Evolutionary conservation across 2,113 vertebrate species (phyloP).

Genomic region (Gnathonemus longibarbis): DNA sequence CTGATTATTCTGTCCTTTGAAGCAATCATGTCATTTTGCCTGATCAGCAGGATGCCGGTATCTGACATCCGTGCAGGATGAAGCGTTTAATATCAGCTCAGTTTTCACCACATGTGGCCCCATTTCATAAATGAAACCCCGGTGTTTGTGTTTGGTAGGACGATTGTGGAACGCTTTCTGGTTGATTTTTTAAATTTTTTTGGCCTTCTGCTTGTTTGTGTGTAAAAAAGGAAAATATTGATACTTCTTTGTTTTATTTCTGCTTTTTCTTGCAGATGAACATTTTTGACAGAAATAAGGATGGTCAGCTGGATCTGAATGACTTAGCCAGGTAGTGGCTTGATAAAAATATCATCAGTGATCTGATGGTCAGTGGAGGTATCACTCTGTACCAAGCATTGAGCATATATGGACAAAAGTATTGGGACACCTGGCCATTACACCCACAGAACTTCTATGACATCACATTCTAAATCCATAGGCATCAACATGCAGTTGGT

Average conservation of each 20-base stretch:
- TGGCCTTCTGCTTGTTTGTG: not conserved
- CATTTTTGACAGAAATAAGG: conserved; percentile 93
- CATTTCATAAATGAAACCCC: not conserved
- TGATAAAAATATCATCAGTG: not conserved
- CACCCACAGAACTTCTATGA: too few relatives aligned
- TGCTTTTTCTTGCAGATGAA: conserved; percentile 77
- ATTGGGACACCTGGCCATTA: too few relatives aligned
- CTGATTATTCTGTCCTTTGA: not conserved
- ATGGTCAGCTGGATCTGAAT: conserved; percentile 85
- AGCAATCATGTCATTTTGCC: conserved; percentile 14
- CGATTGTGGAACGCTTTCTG: not conserved
- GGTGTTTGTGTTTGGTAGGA: not conserved
- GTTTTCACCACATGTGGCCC: not conserved
- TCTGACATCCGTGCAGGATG: conserved; percentile 3
- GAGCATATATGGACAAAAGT: not conserved
- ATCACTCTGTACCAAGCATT: not conserved
- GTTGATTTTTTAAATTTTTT: not conserved
- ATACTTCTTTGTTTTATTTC: not conserved
- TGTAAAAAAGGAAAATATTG: not conserved
- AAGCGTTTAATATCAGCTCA: not conserved
- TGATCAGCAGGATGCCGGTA: conserved; percentile 1
- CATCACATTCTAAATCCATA: too few relatives aligned
- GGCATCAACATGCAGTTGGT: too few relatives aligned
- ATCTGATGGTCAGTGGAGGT: not conserved
- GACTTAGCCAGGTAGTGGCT: conserved; percentile 80